phyloP scores from a whole-genome alignment of 2,113 vertebrate genomes.

The Myotis yumanensis region DNA sequence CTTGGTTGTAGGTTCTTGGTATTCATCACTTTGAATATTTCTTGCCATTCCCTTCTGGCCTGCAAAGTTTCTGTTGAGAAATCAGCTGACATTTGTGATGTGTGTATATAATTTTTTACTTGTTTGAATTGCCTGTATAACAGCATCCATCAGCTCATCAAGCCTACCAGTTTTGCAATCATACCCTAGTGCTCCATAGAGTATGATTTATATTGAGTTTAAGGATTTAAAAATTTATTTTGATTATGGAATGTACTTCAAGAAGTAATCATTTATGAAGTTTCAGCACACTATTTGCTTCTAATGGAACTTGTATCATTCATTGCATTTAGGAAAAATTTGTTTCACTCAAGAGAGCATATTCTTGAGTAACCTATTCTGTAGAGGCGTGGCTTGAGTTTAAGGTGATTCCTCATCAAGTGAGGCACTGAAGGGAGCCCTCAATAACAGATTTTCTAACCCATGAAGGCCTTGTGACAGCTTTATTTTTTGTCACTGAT shows the following conservation, averaged over 20 bases:
- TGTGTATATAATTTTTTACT: background rate
- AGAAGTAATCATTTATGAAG: conserved; percentile 30
- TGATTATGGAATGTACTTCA: conserved; percentile 30
- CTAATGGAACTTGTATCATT: background rate
- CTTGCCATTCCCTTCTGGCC: too few species aligned
- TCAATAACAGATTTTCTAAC: conserved; percentile 17
- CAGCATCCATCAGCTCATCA: background rate
- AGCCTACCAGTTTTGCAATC: background rate
- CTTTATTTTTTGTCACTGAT: background rate
- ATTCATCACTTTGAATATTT: too few species aligned
- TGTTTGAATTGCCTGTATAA: background rate
- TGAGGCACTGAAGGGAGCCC: background rate
- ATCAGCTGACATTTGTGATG: background rate
- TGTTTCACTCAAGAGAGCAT: background rate
- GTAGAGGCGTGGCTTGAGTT: conserved; percentile 9
- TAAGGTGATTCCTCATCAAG: background rate
- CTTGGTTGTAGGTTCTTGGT: too few species aligned
- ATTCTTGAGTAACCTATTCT: background rate
- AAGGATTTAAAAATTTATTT: conserved; percentile 3
- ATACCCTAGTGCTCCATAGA: background rate
- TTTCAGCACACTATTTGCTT: background rate
- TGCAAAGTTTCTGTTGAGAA: too few species aligned
- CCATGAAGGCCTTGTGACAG: background rate
- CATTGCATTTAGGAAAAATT: background rate
- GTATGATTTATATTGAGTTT: background rate